Evolutionary conservation across 2,888 invertebrate genomes (phyloP).

Genomic region (Himalopsyche japonica): DNA sequence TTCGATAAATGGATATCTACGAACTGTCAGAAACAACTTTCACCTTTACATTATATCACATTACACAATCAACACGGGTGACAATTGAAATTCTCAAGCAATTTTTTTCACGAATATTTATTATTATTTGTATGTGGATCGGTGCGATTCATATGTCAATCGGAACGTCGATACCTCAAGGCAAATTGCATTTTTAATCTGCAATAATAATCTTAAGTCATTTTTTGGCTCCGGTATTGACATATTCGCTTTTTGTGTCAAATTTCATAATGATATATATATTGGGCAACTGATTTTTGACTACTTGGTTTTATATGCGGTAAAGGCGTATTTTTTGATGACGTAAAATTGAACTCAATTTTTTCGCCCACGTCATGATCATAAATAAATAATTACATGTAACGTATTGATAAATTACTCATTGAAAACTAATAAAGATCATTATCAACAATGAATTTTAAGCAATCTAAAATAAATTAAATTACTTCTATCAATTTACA

Average conservation of each 20-base stretch:
- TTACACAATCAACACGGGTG: neutral
- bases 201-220: neutral
- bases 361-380: neutral
- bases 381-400: neutral
- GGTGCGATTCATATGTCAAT: conserved; percentile 3
- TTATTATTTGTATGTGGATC: neutral
- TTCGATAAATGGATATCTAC: neutral
- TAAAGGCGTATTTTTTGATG: neutral
- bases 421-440: neutral
- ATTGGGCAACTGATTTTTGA: neutral
- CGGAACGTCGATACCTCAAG: conserved; percentile 5
- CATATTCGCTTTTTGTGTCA: neutral
- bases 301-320: neutral
- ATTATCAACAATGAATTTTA: no score
- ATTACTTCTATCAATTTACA: no score
- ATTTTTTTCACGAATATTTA: neutral
- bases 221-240: neutral
- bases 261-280: neutral
- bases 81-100: neutral
- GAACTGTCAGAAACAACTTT: neutral
- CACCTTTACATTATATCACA: neutral
- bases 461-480: no score
- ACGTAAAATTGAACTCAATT: neutral
- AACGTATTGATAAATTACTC: neutral
- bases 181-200: conserved; percentile 2